Base-by-base conservation (phyloP, 2,888 invertebrate genomes). In the Mesorhabditis spiculigera region DNA sequence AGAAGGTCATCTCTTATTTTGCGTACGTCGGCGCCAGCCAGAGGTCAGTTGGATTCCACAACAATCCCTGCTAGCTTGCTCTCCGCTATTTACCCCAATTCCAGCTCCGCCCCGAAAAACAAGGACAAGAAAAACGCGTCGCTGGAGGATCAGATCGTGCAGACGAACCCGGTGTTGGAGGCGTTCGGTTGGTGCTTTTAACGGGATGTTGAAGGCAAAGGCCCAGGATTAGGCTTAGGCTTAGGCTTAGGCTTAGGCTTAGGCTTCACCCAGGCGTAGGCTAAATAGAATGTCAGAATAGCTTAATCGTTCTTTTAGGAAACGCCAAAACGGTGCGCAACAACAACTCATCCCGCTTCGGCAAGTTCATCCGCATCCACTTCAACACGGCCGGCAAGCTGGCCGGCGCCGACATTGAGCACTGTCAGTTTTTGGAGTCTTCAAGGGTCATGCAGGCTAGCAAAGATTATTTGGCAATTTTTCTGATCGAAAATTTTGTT, bases 301-400 rank as follows among this genome's bases (percentile, higher is more conserved):
- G 5, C 43, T 4, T 45, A 61, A 28, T n/a, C 8, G n/a, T n/a
- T 10, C 10, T 73, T 75, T 13, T 66, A 79, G 83, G 83, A 71
- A 96, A 96, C 91, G 95, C 95, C 88, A 96, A 96, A 92, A 96
- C 95, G 87, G 94, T 94, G 89, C 94, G 97, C 92, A 98, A 98
- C 90, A 97, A 98, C 90, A 98, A 98, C 93, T 97, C 97, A 80
- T 98, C 97, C 83, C 94, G 97, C 91, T 98, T 98, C 93, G 95
- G 95, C 92, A 98, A 98, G 92, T 98, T 98, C 92, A 97, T 98
- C 91, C 94, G 97, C 91, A 98, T 98, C 89, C 97, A 98, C 89
- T 98, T 98, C 90, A 97, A 97, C 82, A 93, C 94, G 83, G 92
- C 93, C 89, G 98, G 97, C 89, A 98, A 97, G 92, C 91, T 98